Conservation (phyloP, 1,140 invertebrate genomes). For the Drosophila repletoides region DNA sequence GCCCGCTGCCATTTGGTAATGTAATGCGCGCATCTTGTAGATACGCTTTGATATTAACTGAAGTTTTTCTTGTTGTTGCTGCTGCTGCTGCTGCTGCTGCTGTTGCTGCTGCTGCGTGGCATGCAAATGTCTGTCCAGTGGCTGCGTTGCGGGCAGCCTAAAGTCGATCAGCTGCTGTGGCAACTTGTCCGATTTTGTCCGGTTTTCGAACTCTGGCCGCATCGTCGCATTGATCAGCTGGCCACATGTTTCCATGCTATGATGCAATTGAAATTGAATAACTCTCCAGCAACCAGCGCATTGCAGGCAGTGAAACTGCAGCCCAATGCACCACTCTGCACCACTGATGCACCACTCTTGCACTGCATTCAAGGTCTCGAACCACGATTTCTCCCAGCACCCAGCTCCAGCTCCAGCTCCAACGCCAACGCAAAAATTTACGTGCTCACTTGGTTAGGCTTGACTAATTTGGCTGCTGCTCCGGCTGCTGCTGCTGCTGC, state of each 20-base stretch:
- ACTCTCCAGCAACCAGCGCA: slow-evolving; percentile 34
- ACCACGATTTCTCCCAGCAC: slow-evolving; percentile 68
- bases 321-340: slow-evolving; percentile 2
- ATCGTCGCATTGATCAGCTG: no score
- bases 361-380: slow-evolving; percentile 67
- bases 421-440: slow-evolving; percentile 53
- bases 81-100: slow-evolving; percentile 21
- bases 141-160: slow-evolving; percentile 37
- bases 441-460: slow-evolving; percentile 54
- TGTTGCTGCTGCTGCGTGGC: slow-evolving; percentile 28
- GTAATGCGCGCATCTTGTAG: slow-evolving; percentile 72
- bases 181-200: slow-evolving; percentile 65
- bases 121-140: slow-evolving; percentile 48
- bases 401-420: no score
- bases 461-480: slow-evolving; percentile 53
- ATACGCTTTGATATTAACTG: slow-evolving; percentile 43
- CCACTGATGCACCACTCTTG: slow-evolving; percentile 5
- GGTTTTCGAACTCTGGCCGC: slow-evolving; percentile 73
- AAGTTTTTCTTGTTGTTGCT: background rate
- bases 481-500: slow-evolving; percentile 17
- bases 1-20: slow-evolving; percentile 60
- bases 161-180: slow-evolving; percentile 73
- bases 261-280: slow-evolving; percentile 75
- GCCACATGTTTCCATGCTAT: slow-evolving; percentile 47
- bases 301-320: slow-evolving; percentile 55